phyloP scores from a whole-genome alignment of 2,113 vertebrate genomes.

The Peucedramus taeniatus region DNA sequence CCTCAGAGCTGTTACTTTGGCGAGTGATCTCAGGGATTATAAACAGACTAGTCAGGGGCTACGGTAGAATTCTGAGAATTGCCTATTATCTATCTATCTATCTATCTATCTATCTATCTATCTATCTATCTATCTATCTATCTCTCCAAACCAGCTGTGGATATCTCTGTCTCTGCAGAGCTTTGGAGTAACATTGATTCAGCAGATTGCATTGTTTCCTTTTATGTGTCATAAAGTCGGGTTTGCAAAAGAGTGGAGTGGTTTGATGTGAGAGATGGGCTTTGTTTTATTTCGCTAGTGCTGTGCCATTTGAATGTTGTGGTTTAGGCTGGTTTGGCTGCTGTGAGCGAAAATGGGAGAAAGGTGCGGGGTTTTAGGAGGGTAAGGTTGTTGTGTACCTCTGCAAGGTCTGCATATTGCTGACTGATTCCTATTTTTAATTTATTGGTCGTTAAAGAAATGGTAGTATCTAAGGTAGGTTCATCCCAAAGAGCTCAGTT shows the following conservation, averaged over 20 bases:
- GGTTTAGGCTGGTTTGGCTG: conserved; percentile 51
- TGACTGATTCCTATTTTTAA: background rate
- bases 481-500: background rate
- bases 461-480: background rate
- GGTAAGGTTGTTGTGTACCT: background rate
- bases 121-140: background rate
- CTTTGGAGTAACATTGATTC: conserved; percentile 31
- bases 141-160: background rate
- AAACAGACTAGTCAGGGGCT: background rate
- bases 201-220: conserved; percentile 54
- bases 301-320: conserved; percentile 29
- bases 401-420: background rate
- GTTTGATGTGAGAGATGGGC: conserved; percentile 25
- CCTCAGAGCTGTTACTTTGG: background rate
- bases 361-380: background rate
- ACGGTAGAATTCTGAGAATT: background rate
- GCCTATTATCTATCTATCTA: background rate
- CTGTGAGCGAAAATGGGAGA: conserved; percentile 22
- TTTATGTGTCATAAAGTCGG: conserved; percentile 59
- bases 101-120: background rate
- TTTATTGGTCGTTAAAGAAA: background rate
- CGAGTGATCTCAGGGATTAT: background rate
- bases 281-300: conserved; percentile 60
- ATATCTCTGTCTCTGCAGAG: background rate
- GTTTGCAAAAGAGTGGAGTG: conserved; percentile 41